Conservation (phyloP, 1,140 invertebrate genomes). For the Philopotamus ludificatus region DNA sequence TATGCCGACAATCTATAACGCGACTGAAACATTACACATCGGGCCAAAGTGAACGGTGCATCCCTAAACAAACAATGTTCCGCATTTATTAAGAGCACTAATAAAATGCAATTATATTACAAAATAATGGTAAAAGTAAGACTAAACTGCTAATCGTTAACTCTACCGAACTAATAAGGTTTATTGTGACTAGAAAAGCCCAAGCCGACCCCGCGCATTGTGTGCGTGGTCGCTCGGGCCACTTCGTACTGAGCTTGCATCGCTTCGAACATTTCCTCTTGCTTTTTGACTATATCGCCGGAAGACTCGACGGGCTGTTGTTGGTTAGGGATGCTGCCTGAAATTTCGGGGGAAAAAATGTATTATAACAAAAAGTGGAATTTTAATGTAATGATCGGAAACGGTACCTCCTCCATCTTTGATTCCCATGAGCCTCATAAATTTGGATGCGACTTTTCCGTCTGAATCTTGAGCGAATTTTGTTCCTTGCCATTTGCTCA, state of each 20-base stretch:
- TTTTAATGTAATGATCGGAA: conserved; percentile 3
- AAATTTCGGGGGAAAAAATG: conserved; percentile 11
- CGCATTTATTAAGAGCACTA: too few species aligned
- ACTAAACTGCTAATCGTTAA: too few species aligned
- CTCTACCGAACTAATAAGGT: conserved; percentile 4
- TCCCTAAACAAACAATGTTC: too few species aligned
- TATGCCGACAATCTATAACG: too few species aligned
- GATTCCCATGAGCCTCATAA: conserved; percentile 94
- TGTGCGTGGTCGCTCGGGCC: conserved; percentile 89
- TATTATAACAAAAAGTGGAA: not conserved
- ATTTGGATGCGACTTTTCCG: conserved; percentile 89
- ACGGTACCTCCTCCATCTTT: conserved; percentile 59
- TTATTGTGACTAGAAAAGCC: conserved; percentile 60
- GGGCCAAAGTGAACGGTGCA: too few species aligned
- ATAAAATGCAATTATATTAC: too few species aligned
- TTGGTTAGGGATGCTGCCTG: conserved; percentile 46
- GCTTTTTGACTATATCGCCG: conserved; percentile 71
- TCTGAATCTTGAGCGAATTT: conserved; percentile 86
- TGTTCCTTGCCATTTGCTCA: conserved; percentile 75
- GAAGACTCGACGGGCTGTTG: conserved; percentile 42
- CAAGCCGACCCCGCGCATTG: conserved; percentile 87
- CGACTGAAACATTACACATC: too few species aligned
- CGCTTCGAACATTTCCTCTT: conserved; percentile 86
- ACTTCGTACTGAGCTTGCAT: conserved; percentile 95
- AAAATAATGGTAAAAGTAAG: too few species aligned